These are phyloP conservation scores for Clunio marinus DNA, from an alignment of 2,888 invertebrate species.

Conservation along the genomic window DNA sequence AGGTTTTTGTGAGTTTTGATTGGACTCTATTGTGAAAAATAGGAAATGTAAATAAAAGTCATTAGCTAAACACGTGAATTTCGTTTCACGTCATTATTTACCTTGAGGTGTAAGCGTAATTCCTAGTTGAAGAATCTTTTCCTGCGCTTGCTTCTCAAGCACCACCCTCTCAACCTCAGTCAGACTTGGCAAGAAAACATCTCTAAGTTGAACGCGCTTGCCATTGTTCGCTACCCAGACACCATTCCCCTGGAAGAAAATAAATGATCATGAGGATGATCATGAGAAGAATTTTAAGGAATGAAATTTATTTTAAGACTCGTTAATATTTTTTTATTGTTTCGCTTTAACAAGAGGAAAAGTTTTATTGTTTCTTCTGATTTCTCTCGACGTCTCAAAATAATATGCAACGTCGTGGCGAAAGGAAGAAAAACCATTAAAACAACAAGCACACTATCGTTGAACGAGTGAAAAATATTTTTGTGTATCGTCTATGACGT, in stretches of 20 bases:
- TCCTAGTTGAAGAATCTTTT: constrained; percentile 54
- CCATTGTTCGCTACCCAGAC: constrained; percentile 68
- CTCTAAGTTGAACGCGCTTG: constrained; percentile 59
- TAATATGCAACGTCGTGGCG: not conserved
- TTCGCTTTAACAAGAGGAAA: not conserved
- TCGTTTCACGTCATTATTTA: not conserved
- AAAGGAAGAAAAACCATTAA: not conserved
- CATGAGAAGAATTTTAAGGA: no score
- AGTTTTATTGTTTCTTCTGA: not conserved
- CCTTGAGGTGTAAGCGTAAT: constrained; percentile 30
- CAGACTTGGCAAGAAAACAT: constrained; percentile 61
- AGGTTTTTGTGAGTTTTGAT: constrained; percentile 60
- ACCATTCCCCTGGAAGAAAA: constrained; percentile 64
- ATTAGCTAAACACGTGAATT: not conserved
- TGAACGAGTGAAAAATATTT: not conserved
- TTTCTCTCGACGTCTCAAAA: not conserved
- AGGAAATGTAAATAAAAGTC: not conserved
- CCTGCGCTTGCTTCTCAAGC: constrained; percentile 64
- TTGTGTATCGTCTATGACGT: not conserved
- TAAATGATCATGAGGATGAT: no score
- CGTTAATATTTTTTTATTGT: not conserved
- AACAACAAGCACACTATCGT: not conserved
- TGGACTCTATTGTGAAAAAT: not conserved
- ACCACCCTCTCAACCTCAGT: constrained; percentile 67
- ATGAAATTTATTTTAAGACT: no score